Evolutionary conservation across 2,113 vertebrate genomes (phyloP).

Genomic region (Chlorodrepanis virens): DNA sequence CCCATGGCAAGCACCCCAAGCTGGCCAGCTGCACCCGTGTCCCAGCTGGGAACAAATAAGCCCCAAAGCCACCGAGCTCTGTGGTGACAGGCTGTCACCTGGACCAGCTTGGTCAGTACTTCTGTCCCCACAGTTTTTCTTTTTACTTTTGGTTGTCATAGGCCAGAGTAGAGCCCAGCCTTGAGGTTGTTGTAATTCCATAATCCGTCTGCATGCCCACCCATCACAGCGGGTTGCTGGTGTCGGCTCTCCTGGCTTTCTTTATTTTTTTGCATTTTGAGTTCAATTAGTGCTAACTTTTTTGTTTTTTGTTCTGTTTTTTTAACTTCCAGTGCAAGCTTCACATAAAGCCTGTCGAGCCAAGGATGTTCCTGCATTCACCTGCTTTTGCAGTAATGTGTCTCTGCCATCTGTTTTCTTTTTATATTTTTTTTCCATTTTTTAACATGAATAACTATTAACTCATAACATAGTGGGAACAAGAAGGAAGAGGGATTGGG

Average conservation of each 20-base stretch:
- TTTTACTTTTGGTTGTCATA: slow-evolving; percentile 29
- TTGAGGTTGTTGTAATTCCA: neutral
- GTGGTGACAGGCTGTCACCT: neutral
- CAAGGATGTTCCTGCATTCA: slow-evolving; percentile 85
- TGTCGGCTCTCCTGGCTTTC: slow-evolving; percentile 53
- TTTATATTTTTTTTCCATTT: slow-evolving; percentile 9
- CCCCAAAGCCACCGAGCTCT: neutral
- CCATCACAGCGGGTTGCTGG: slow-evolving; percentile 51
- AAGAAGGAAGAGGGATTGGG: slow-evolving; percentile 43
- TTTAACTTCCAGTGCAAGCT: slow-evolving; percentile 89
- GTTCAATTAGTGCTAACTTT: slow-evolving; percentile 77
- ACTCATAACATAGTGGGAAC: slow-evolving; percentile 64
- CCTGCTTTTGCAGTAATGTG: slow-evolving; percentile 84
- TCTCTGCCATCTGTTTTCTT: slow-evolving; percentile 76
- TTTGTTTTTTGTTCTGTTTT: slow-evolving; percentile 78
- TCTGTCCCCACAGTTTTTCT: neutral
- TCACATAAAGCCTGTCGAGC: slow-evolving; percentile 87
- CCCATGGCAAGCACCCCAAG: neutral
- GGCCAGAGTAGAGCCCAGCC: slow-evolving; percentile 4
- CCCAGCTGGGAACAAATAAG: neutral
- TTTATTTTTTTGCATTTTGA: neutral
- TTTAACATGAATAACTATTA: slow-evolving; percentile 77
- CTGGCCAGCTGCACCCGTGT: rapidly evolving
- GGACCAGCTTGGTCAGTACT: neutral
- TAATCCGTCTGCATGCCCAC: slow-evolving; percentile 64